Evolutionary conservation across 2,797 vertebrate species (phyloP).

Genomic region (Crax fasciolata): DNA sequence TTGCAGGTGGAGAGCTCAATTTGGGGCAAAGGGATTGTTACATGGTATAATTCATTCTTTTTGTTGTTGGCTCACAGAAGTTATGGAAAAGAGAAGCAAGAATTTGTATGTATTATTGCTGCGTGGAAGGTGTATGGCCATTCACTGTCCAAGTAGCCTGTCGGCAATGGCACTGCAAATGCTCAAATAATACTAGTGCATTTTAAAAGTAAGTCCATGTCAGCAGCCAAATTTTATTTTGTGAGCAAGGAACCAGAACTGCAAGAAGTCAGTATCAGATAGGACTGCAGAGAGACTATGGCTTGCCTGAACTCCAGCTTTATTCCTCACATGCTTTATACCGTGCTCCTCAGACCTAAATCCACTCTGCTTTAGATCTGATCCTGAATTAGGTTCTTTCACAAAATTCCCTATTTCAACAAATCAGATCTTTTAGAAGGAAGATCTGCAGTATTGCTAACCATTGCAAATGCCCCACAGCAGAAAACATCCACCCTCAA

Average conservation of each 20-base stretch:
- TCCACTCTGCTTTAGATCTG: background rate
- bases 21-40: background rate
- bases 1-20: background rate
- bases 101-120: background rate
- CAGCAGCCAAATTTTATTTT: background rate
- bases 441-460: background rate
- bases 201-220: background rate
- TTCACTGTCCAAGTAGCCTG: background rate
- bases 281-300: background rate
- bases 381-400: background rate
- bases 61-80: background rate
- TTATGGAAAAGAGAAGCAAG: background rate
- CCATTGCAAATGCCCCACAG: background rate
- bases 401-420: background rate
- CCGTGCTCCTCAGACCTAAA: background rate
- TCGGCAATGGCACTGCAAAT: background rate
- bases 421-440: background rate
- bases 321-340: background rate
- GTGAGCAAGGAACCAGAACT: background rate
- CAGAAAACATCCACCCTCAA: rapidly evolving
- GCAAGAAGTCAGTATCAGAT: background rate
- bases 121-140: background rate
- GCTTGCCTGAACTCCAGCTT: background rate
- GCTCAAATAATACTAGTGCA: background rate
- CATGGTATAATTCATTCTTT: background rate